Evolutionary conservation across 2,888 invertebrate genomes (phyloP), one percentile per base, ranked within the genome.

Genomic region (Catocala nupta): DNA sequence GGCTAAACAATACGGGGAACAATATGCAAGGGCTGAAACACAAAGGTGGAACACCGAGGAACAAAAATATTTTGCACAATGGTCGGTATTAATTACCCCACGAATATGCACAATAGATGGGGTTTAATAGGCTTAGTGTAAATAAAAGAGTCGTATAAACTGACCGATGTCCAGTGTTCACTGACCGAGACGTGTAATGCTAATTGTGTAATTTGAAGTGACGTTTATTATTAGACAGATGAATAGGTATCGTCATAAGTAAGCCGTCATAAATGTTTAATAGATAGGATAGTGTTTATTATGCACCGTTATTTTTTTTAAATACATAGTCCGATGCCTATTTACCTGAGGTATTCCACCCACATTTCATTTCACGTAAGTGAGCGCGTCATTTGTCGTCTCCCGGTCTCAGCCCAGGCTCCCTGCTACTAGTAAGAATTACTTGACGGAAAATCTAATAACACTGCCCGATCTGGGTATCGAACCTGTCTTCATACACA

Each of bases 121-220:
- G 93, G 92, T 93, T 92, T 92, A 93, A 93, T 92, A 92, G 87
- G 91, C 89, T 92, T 90, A 88, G 77, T 87, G 90, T 91, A 92
- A 93, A 93, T 93, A 93, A 89, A 91, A 88, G 85, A 85, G 73
- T 73, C 84, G 85, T 89, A 89, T 77, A 25, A 25, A 89, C 86
- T 92, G 92, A 90, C 92, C 36, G 36, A 39, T 39, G 36, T 39
- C 36, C 92, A 81, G 83, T 91, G 90, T 82, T 86, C 90, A 78
- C 75, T 83, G 80, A 77, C 83, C 83, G 78, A 75, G 75, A 70
- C 70, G 59, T 75, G 68, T 84, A 71, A 77, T 70, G 67, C 65
- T 61, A 65, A 70, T 73, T 84, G 79, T 83, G 68, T 68, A 89
- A 91, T 90, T 84, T 65, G 80, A 88, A 87, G 83, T 89, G 92